These are phyloP conservation scores for Euclidia mi DNA, from an alignment of 2,888 invertebrate species.

Conservation along the genomic window DNA sequence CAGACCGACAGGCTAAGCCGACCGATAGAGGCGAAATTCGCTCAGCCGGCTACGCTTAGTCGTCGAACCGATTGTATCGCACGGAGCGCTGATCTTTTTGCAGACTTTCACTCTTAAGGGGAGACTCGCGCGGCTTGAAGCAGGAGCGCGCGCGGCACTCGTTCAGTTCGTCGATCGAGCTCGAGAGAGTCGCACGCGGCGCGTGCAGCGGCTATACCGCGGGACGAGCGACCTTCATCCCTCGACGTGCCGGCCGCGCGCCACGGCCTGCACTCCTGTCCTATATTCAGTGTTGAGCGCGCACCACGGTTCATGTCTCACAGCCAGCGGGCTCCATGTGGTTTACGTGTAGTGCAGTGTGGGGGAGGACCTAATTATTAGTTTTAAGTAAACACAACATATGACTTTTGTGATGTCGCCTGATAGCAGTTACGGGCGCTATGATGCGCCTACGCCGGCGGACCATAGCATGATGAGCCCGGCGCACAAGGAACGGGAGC, in stretches of 20 bases:
- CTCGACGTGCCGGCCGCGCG: conserved; percentile 78
- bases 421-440: conserved; percentile 91
- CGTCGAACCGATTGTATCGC: conserved; percentile 88
- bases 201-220: conserved; percentile 74
- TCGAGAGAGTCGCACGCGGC: conserved; percentile 86
- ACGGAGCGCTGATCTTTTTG: conserved; percentile 87
- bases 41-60: conserved; percentile 74
- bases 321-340: conserved; percentile 77
- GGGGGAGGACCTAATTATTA: conserved; percentile 72
- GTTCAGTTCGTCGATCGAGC: conserved; percentile 91
- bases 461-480: conserved; percentile 84
- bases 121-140: conserved; percentile 79
- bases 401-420: conserved; percentile 91
- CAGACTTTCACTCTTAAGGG: conserved; percentile 91
- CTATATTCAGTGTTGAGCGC: conserved; percentile 77
- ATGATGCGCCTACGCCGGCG: conserved; percentile 88
- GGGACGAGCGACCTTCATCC: conserved; percentile 86
- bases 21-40: conserved; percentile 88
- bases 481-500: conserved; percentile 89
- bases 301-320: conserved; percentile 69
- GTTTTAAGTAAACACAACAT: conserved; percentile 67
- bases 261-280: conserved; percentile 81
- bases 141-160: conserved; percentile 83
- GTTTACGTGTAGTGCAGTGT: conserved; percentile 85
- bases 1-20: conserved; percentile 87